Evolutionary conservation across 2,113 vertebrate genomes (phyloP).

Genomic region (Zosterops japonicus): DNA sequence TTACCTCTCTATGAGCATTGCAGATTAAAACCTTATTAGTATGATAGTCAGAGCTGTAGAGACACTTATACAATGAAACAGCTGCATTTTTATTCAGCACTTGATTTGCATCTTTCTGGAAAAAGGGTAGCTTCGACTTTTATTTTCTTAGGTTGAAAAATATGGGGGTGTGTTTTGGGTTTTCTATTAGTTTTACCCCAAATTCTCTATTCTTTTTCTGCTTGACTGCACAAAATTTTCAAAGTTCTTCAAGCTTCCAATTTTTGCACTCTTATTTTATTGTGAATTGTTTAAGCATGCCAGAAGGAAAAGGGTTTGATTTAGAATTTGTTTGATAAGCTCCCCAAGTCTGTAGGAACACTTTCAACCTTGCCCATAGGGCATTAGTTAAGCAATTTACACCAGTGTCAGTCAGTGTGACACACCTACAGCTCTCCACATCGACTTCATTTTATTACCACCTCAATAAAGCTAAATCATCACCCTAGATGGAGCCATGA

Average conservation of each 20-base stretch:
- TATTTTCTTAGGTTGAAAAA: neutral
- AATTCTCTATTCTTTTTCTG: neutral
- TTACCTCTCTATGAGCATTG: neutral
- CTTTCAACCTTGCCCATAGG: neutral
- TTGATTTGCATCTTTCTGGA: neutral
- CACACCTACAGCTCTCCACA: neutral
- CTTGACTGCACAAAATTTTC: neutral
- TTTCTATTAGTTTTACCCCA: neutral
- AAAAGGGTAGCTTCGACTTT: neutral
- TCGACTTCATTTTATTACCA: neutral
- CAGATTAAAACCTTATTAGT: neutral
- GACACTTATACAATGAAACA: neutral
- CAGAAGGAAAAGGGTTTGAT: neutral
- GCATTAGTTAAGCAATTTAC: neutral
- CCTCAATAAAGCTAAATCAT: neutral
- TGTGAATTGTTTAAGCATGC: neutral
- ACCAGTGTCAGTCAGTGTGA: neutral
- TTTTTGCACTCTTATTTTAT: neutral
- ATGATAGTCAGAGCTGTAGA: neutral
- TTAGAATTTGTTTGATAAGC: neutral
- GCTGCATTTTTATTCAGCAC: neutral
- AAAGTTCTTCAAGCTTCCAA: neutral
- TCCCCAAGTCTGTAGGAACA: neutral
- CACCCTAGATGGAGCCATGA: neutral
- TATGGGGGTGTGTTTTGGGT: neutral